Base-by-base conservation (phyloP, 1,140 invertebrate genomes). In the Achatina immaculata region DNA sequence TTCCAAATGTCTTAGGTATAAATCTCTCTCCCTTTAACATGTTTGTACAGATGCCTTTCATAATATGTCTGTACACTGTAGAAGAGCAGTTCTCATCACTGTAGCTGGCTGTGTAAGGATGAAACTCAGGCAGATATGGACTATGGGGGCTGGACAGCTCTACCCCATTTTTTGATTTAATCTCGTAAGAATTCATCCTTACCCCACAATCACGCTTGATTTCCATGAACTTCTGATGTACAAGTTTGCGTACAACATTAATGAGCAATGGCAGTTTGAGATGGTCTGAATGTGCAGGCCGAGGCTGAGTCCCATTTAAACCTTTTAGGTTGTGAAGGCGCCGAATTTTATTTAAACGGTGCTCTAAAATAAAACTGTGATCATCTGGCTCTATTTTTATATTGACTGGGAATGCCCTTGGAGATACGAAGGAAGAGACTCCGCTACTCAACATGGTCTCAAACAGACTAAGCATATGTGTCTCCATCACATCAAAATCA, bases 201-300 rank as follows among this genome's bases (percentile, higher is more conserved):
- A n/a, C 24, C 1, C 66, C 31, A 43, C 11, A 58, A 21, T 43
- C 45, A 24, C 42, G 36, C 55, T 74, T 81, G 28, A 74, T 48
- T 66, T 81, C 79, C 19, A 14, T 7, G 36, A 81, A 45, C 34
- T 73, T 74, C 58, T 92, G 89, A 82, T 90, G 87, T 24, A 90
- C 87, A 45, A 92, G 83, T 82, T 89, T 90, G 16, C 86, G 88
- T 51, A 92, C 90, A 40, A 92, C 83, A 43, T 90, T 88, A 40
- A 86, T 86, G 45, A 92, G 82, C 62, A 91, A 84, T 21, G 92
- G 90, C 75, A 92, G 81, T 82, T 85, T 88, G 9, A 88, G 78
- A 71, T 90, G 86, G 62, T 87, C 83, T 51, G 81, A 74, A 80
- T 86, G 86, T 16, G 86, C 81, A 68, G 79, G 80, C 16, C 73